Evolutionary conservation across 2,113 vertebrate genomes (phyloP), one percentile per base, ranked within the genome.

Genomic region (Psittacus erithacus): DNA sequence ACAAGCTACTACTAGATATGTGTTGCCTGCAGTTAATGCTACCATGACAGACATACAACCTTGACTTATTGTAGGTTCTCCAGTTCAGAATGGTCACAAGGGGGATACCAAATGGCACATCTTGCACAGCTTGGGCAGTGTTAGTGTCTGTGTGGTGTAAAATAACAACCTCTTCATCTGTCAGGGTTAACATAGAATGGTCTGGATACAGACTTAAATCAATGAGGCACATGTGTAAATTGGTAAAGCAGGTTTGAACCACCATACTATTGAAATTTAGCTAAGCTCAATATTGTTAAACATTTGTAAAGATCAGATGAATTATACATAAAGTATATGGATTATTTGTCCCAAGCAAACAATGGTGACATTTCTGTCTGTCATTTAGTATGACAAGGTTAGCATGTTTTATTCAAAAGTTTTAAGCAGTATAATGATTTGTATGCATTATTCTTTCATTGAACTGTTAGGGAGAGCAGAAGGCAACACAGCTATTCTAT

Each of bases 311-410:
- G 97, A 98, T 98, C 96, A 98, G 88, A 98, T 98, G 97, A 98
- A 98, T 98, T 98, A 98, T 98, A 97, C 97, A 98, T 98, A 96
- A 98, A 98, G 91, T 95, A 76, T 97, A 98, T 98, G 96, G 98
- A 98, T 98, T 98, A 98, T 98, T 98, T 98, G 97, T 98, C 97
- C 92, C 92, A 97, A 93, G 95, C 95, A 98, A 98, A 98, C 96
- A 98, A 96, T 97, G 90, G 97, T 98, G 98, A 98, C 97, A 98
- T 98, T 98, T 98, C 97, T 98, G 96, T 98, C 98, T 98, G 98
- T 98, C 97, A 98, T 94, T 98, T 98, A 97, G 93, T 96, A 98
- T 98, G 97, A 98, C 98, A 98, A 98, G 98, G 97, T 98, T 98
- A 98, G 31, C 94, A 98, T 98, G 98, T 98, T 98, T 98, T 98